These are phyloP conservation scores for Tor tambroides DNA, from an alignment of 2,113 vertebrate species.

Conservation along the genomic window DNA sequence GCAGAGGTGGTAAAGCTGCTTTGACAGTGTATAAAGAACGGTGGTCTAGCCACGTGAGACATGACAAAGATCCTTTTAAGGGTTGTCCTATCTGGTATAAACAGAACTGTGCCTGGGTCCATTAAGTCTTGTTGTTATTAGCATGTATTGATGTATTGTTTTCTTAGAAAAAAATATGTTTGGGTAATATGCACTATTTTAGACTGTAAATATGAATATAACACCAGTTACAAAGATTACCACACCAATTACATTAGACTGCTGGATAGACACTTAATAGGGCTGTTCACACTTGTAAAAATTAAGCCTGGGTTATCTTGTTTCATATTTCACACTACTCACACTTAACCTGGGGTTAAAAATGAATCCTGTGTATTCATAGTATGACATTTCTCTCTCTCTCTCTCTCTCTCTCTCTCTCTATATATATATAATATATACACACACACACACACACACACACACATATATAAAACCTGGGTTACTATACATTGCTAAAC, in stretches of 20 bases:
- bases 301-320: background rate
- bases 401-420: too few species aligned
- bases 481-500: background rate
- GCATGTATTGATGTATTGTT: slow-evolving; percentile 18
- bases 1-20: slow-evolving; percentile 2
- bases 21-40: slow-evolving; percentile 1
- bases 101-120: background rate
- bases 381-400: background rate
- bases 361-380: background rate
- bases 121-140: slow-evolving; percentile 1
- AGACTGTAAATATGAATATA: background rate
- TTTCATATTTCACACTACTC: background rate
- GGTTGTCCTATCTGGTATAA: slow-evolving; percentile 13
- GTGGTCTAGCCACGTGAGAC: background rate
- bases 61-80: slow-evolving; percentile 8
- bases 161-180: background rate
- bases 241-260: too few species aligned
- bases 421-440: too few species aligned
- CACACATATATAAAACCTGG: background rate
- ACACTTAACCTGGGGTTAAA: background rate
- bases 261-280: background rate
- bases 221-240: background rate
- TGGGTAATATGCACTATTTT: background rate
- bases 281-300: background rate
- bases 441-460: too few species aligned